A percentile compares a stretch with the other conserved stretches of the same genome.
Evolutionary conservation across 2,888 invertebrate genomes (phyloP).

Genomic region (Drosophila imparisetae): DNA sequence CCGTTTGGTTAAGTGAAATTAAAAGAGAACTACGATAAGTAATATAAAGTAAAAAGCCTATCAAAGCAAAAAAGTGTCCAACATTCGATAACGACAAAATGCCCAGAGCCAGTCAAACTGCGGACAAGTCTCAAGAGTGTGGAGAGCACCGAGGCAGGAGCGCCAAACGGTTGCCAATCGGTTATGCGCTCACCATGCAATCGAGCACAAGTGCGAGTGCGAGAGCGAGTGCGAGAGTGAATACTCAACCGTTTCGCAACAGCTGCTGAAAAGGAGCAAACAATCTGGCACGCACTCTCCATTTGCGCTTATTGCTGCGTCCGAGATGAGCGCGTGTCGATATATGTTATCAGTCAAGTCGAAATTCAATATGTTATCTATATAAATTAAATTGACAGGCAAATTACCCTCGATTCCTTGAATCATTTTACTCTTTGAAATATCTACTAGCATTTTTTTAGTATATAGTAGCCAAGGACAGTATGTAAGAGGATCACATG

Average conservation of each 20-base stretch:
- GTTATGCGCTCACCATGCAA: constrained; percentile 44
- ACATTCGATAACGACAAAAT: constrained; percentile 23
- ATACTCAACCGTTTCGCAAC: constrained; percentile 71
- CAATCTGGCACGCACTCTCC: constrained; percentile 57
- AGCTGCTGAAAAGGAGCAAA: constrained; percentile 60
- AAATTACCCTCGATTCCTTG: background rate
- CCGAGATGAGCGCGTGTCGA: constrained; percentile 38
- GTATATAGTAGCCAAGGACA: background rate
- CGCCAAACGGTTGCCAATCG: constrained; percentile 58
- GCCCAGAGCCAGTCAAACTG: constrained; percentile 3
- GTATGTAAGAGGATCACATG: background rate
- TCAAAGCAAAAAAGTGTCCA: constrained; percentile 21
- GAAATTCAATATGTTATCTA: background rate
- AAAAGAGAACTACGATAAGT: constrained; percentile 23
- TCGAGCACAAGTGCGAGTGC: constrained; percentile 10
- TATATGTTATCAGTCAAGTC: background rate
- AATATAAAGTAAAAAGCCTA: constrained; percentile 26
- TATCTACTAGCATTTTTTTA: background rate
- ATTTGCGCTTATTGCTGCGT: background rate
- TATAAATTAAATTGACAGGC: background rate
- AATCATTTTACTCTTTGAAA: background rate
- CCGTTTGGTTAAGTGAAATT: constrained; percentile 62
- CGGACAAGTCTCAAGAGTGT: constrained; percentile 5
- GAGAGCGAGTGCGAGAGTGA: background rate
- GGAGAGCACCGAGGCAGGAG: constrained; percentile 33